Evolutionary conservation across 2,797 vertebrate genomes (phyloP).

Genomic region (Synanceia verrucosa): DNA sequence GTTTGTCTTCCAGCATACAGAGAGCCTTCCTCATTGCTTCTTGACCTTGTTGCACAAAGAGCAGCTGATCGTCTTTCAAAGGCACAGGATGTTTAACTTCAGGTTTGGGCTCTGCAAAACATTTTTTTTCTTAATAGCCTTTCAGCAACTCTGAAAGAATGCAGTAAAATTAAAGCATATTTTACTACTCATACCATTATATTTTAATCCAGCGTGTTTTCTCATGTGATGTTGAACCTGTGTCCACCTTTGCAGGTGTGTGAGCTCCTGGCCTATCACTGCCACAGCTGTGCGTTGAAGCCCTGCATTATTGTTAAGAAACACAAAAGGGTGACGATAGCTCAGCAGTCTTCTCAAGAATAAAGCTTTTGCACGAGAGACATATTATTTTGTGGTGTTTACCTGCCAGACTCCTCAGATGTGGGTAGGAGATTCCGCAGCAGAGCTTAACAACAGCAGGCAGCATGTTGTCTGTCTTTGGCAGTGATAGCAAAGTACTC

Average conservation of each 20-base stretch:
- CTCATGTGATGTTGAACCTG: slow-evolving; percentile 2
- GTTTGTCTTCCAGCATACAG: slow-evolving; percentile 74
- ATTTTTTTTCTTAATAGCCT: not conserved
- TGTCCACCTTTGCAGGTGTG: slow-evolving; percentile 57
- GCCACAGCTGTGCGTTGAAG: slow-evolving; percentile 76
- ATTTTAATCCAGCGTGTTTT: slow-evolving; percentile 17
- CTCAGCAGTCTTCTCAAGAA: not conserved
- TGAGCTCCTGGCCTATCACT: slow-evolving; percentile 76
- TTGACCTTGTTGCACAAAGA: slow-evolving; percentile 74
- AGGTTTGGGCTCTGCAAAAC: slow-evolving; percentile 53
- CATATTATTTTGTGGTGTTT: slow-evolving; percentile 12
- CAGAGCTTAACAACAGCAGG: slow-evolving; percentile 86
- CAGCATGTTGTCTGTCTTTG: slow-evolving; percentile 75
- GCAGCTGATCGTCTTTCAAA: slow-evolving; percentile 60
- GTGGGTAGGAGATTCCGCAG: slow-evolving; percentile 88
- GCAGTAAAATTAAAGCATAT: too few relatives aligned
- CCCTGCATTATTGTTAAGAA: slow-evolving; percentile 57
- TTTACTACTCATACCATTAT: slow-evolving; percentile 36
- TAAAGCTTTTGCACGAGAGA: not conserved
- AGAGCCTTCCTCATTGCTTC: slow-evolving; percentile 79
- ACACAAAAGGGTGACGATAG: not conserved
- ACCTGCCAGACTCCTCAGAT: slow-evolving; percentile 82
- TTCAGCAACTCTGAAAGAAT: not conserved
- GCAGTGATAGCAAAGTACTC: slow-evolving; percentile 51
- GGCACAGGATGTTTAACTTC: not conserved